A percentile compares a stretch with the other conserved stretches of the same genome.
phyloP scores from a whole-genome alignment of 1,140 invertebrate genomes.

The Philaenus spumarius region DNA sequence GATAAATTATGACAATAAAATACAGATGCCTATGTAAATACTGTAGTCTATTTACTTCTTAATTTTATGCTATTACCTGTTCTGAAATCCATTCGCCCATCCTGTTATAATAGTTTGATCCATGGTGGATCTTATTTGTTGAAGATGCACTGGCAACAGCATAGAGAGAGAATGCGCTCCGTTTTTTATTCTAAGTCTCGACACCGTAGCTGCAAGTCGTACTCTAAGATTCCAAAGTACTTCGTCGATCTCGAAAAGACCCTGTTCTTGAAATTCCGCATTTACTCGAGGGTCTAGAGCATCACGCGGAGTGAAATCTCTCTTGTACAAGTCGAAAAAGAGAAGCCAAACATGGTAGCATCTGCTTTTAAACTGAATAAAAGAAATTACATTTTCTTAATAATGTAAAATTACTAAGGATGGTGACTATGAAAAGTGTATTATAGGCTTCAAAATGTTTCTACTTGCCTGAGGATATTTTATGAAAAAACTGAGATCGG shows the following conservation, averaged over 20 bases:
- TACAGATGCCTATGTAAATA: too few relatives aligned
- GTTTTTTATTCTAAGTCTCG: conserved; percentile 58
- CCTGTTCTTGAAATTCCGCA: conserved; percentile 34
- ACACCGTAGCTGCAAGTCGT: conserved; percentile 59
- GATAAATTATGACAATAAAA: too few relatives aligned
- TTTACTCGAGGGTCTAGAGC: conserved; percentile 32
- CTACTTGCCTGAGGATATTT: conserved; percentile 46
- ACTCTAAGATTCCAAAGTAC: conserved; percentile 53
- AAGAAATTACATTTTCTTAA: not conserved
- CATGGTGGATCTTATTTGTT: conserved; percentile 53
- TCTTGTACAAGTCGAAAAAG: conserved; percentile 53
- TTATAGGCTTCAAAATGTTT: too few relatives aligned
- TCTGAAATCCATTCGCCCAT: conserved; percentile 67
- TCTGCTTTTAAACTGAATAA: conserved; percentile 13
- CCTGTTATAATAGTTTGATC: conserved; percentile 54
- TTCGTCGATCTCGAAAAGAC: conserved; percentile 48
- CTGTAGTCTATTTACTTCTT: too few relatives aligned
- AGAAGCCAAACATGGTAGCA: conserved; percentile 45
- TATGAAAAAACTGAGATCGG: conserved; percentile 55
- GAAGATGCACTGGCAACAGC: conserved; percentile 57
- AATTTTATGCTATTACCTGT: conserved; percentile 51
- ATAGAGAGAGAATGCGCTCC: conserved; percentile 58
- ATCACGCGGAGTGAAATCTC: conserved; percentile 44
- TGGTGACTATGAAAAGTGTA: too few relatives aligned
- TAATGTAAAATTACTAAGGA: too few relatives aligned